Evolutionary conservation across 2,888 invertebrate genomes (phyloP).

Genomic region (Girardia tigrina): DNA sequence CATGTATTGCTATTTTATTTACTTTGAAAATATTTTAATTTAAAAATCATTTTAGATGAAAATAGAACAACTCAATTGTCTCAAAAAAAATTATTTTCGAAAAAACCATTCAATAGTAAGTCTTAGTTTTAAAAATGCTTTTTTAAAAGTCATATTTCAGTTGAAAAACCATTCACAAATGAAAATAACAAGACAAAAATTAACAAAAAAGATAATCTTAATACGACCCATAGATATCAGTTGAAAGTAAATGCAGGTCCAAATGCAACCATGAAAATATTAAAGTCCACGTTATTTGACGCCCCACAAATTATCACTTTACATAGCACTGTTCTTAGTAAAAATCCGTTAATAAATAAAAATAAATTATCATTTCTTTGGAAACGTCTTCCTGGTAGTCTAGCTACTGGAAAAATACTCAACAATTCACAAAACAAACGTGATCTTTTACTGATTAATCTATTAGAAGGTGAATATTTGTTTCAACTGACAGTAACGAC

Average conservation of each 20-base stretch:
- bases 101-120: no score
- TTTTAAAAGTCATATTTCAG: no score
- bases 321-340: background rate
- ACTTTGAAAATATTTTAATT: no score
- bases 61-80: no score
- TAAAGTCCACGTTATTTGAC: background rate
- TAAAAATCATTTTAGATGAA: no score
- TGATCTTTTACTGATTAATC: background rate
- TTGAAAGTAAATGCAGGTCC: background rate
- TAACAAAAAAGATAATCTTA: no score
- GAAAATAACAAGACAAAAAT: no score
- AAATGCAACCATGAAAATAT: background rate
- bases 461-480: background rate
- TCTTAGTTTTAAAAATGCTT: no score
- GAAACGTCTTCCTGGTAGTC: background rate
- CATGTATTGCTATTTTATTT: no score
- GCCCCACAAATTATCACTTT: background rate
- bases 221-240: background rate
- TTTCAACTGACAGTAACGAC: background rate
- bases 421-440: background rate
- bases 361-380: background rate
- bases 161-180: no score
- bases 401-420: background rate
- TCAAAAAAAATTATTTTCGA: no score
- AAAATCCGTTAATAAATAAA: background rate